These are phyloP conservation scores for Macrophya annulata DNA, from an alignment of 2,888 invertebrate species.

Conservation along the genomic window DNA sequence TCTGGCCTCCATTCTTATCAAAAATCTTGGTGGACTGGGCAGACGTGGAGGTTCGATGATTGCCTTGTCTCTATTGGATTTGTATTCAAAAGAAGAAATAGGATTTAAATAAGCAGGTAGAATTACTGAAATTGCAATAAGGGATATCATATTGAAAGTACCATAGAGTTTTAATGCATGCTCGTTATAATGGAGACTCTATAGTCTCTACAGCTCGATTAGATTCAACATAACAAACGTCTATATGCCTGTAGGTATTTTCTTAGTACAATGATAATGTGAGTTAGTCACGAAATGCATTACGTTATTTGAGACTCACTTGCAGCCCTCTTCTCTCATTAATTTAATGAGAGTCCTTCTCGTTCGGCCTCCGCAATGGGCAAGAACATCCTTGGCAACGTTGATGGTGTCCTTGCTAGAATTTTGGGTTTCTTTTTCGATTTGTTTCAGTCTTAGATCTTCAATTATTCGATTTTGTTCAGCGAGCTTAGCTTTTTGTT, in stretches of 20 bases:
- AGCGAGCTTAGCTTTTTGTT: constrained; percentile 86
- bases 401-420: constrained; percentile 81
- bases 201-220: constrained; percentile 16
- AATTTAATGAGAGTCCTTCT: constrained; percentile 71
- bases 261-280: neutral
- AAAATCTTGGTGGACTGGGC: constrained; percentile 82
- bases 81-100: constrained; percentile 67
- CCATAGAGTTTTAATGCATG: no score
- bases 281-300: constrained; percentile 34
- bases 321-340: constrained; percentile 72
- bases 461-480: constrained; percentile 88
- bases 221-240: neutral
- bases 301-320: constrained; percentile 62
- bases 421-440: constrained; percentile 83
- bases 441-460: constrained; percentile 86
- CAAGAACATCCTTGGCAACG: constrained; percentile 83
- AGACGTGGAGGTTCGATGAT: constrained; percentile 64
- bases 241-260: neutral
- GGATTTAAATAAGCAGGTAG: constrained; percentile 72
- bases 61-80: constrained; percentile 63
- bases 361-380: constrained; percentile 75
- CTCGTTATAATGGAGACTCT: neutral
- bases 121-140: constrained; percentile 14
- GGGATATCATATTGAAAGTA: neutral
- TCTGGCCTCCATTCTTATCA: constrained; percentile 88